Conservation (phyloP, 2,113 vertebrate genomes). For the Mionectes macconnelli region DNA sequence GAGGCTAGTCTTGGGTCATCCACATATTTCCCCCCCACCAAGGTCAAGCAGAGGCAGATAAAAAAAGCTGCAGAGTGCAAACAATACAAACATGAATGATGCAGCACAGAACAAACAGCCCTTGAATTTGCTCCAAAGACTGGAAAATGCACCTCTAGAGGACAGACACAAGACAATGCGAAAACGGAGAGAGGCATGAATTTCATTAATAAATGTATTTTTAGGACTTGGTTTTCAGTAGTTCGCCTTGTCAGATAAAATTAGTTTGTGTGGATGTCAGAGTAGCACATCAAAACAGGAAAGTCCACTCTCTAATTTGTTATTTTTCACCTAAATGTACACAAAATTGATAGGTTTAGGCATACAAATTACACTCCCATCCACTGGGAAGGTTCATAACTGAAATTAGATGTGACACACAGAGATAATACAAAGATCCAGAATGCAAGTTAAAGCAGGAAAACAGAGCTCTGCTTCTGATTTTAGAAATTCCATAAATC, state of each 20-base stretch:
- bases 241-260: not conserved
- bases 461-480: not conserved
- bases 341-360: not conserved
- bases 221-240: not conserved
- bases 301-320: not conserved
- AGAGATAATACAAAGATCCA: not conserved
- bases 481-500: not conserved
- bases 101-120: not conserved
- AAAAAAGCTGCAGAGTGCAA: not conserved
- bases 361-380: not conserved
- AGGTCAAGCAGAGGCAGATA: not conserved
- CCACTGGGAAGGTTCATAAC: not conserved
- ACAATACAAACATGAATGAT: not conserved
- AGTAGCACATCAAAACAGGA: not conserved
- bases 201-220: not conserved
- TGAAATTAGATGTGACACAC: not conserved
- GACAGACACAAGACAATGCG: not conserved
- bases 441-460: not conserved
- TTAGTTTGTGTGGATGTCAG: not conserved
- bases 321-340: not conserved
- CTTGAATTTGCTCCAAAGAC: not conserved
- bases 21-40: accelerated
- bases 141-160: not conserved
- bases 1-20: not conserved
- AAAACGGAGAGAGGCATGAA: not conserved